Conservation (phyloP, 2,797 vertebrate genomes). For the Falco naumanni region DNA sequence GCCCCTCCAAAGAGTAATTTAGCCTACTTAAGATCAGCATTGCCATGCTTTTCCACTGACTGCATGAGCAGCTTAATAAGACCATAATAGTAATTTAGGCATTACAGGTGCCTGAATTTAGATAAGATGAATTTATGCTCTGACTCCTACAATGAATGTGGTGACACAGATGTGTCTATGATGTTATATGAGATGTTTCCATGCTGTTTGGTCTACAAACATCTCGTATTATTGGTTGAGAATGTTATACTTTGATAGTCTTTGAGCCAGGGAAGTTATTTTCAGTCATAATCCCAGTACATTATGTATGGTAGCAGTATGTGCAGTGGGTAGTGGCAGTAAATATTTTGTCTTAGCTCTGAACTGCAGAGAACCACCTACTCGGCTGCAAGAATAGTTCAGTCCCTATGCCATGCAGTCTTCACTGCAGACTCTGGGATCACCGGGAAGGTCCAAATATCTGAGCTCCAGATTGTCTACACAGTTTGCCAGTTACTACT, state of each 20-base stretch:
- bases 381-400: conserved; percentile 46
- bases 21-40: background rate
- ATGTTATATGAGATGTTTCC: background rate
- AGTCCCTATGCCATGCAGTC: background rate
- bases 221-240: background rate
- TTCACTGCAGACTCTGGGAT: background rate
- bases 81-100: background rate
- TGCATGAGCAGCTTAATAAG: background rate
- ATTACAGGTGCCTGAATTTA: background rate
- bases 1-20: background rate
- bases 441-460: conserved; percentile 26
- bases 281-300: conserved; percentile 34
- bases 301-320: conserved; percentile 29
- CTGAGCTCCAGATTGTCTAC: conserved; percentile 26
- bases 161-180: background rate
- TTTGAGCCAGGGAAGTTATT: conserved; percentile 33
- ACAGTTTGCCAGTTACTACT: conserved; percentile 25
- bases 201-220: background rate
- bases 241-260: background rate
- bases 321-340: conserved; percentile 45
- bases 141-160: background rate
- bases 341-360: conserved; percentile 65
- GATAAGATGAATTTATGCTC: background rate
- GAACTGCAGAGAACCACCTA: conserved; percentile 61
- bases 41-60: background rate